Percentiles rank a stretch among this genome's conserved stretches.
Evolutionary conservation across 2,797 vertebrate genomes (phyloP).

Genomic region (Argyrosomus regius): DNA sequence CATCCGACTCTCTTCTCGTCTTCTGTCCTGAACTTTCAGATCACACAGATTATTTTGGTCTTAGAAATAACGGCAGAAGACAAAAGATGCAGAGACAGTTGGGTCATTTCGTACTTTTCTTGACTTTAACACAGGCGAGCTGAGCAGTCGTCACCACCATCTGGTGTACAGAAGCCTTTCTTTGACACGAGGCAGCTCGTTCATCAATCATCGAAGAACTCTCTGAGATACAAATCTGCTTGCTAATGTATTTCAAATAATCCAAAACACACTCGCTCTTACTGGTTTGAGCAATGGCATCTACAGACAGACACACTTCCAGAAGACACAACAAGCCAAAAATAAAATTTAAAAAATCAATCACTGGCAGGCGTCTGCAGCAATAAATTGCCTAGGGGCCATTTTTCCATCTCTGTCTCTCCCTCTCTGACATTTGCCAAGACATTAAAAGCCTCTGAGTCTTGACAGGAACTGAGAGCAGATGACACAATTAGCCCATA

Average conservation of each 20-base stretch:
- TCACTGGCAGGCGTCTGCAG: conserved; percentile 7
- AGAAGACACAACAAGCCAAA: conserved; percentile 2
- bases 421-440: conserved; percentile 26
- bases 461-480: neutral
- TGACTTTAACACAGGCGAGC: conserved; percentile 9
- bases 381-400: neutral
- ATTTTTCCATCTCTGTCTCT: conserved; percentile 20
- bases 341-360: conserved; percentile 11
- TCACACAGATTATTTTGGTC: neutral
- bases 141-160: conserved; percentile 27
- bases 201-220: conserved; percentile 47
- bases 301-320: neutral
- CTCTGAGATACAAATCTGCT: conserved; percentile 35
- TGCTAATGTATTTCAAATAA: conserved; percentile 35
- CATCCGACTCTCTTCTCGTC: neutral
- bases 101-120: neutral
- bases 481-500: conserved; percentile 6
- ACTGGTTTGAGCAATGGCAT: conserved; percentile 1
- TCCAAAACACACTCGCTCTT: conserved; percentile 12
- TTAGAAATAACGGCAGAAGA: conserved; percentile 8
- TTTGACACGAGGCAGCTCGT: conserved; percentile 14
- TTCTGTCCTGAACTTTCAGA: no score
- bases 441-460: conserved; percentile 31
- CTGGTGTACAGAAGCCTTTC: conserved; percentile 41
- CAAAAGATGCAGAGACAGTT: neutral